Conservation (phyloP, 1,140 invertebrate genomes). For the Colletes latitarsis region DNA sequence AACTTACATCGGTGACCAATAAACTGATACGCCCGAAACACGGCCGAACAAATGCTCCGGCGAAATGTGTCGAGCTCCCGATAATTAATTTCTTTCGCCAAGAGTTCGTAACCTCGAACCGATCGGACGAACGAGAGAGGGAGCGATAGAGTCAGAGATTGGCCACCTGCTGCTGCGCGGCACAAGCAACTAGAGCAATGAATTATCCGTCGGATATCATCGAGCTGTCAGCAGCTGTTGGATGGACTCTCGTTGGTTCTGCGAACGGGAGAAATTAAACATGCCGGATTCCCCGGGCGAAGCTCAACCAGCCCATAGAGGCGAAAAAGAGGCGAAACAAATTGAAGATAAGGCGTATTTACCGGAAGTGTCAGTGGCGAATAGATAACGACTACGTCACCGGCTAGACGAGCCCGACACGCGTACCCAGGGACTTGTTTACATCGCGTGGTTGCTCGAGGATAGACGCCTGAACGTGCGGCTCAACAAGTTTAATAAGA, state of each 20-base stretch:
- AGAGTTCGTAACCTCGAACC: constrained; percentile 39
- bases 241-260: constrained; percentile 27
- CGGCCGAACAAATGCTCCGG: neutral
- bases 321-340: neutral
- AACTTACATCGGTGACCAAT: neutral
- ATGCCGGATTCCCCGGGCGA: constrained; percentile 13
- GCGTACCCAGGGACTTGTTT: constrained; percentile 43
- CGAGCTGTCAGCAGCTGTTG: constrained; percentile 49
- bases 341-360: constrained; percentile 49
- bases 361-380: constrained; percentile 49
- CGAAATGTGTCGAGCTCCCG: neutral
- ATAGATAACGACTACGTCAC: constrained; percentile 41
- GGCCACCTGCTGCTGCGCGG: constrained; percentile 58
- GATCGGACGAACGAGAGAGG: neutral
- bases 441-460: constrained; percentile 42
- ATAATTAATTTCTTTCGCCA: constrained; percentile 5
- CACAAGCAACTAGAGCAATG: constrained; percentile 58
- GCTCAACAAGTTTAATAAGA: no score
- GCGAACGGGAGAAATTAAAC: constrained; percentile 13
- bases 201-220: constrained; percentile 58
- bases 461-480: neutral
- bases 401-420: constrained; percentile 1
- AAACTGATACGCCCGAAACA: neutral
- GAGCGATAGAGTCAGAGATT: constrained; percentile 11
- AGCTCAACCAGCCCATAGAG: neutral